phyloP scores from a whole-genome alignment of 2,113 vertebrate species.

The Actenoides lindsayi region DNA sequence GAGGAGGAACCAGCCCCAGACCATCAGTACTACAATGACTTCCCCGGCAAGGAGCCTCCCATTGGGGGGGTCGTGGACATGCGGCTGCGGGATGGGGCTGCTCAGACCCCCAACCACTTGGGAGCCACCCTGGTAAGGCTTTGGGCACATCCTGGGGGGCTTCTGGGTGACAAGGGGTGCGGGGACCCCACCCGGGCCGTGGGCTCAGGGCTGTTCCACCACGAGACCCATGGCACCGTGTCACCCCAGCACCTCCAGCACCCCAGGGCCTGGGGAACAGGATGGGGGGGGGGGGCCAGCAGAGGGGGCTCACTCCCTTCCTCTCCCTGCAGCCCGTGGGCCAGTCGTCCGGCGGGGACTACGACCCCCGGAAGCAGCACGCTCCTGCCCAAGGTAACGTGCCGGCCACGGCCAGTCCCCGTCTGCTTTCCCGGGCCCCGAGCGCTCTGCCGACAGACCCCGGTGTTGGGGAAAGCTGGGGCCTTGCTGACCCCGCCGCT shows the following conservation, averaged over 20 bases:
- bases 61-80: conserved; percentile 93
- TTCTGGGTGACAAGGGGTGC: rapidly evolving
- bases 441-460: rapidly evolving
- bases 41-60: conserved; percentile 95
- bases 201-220: neutral
- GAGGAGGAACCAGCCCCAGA: conserved; percentile 80
- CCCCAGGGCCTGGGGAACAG: neutral
- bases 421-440: rapidly evolving
- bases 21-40: conserved; percentile 97
- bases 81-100: conserved; percentile 79
- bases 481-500: neutral
- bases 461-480: neutral
- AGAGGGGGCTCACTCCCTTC: neutral
- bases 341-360: conserved; percentile 57
- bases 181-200: rapidly evolving
- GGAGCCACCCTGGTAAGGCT: conserved; percentile 89
- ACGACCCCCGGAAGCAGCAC: conserved; percentile 68
- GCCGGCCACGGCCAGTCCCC: rapidly evolving
- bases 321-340: conserved; percentile 70
- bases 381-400: conserved; percentile 59
- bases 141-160: rapidly evolving
- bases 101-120: conserved; percentile 74
- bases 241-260: rapidly evolving
- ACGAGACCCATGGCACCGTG: rapidly evolving
- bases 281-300: neutral